Evolutionary conservation across 2,888 invertebrate species (phyloP), one percentile per base, ranked within the genome.

Genomic region (Drosophila anomalipes): DNA sequence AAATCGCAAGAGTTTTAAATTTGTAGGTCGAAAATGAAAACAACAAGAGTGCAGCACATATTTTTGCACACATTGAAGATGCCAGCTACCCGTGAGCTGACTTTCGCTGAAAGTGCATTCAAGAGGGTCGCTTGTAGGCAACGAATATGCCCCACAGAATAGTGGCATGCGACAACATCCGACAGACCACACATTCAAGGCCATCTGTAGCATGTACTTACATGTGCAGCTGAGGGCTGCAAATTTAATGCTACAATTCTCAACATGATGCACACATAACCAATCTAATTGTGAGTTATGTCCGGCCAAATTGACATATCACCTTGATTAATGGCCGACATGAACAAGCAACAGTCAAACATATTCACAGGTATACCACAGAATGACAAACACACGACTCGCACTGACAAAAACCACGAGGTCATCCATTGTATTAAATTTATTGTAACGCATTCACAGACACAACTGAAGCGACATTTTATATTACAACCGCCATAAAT

Each of bases 271-370:
- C 33, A 30, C 53, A 47, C 58, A 58, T 26, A 51, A 39, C 37
- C 76, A 68, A 64, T 71, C 67, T 66, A 79, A 81, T 79, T 77
- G 77, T 85, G 71, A 85, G 78, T 80, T 87, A 83, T 81, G 74
- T 75, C 61, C 52, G 49, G 47, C 59, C 52, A 75, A 85, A 82
- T 78, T 89, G 86, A 83, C 86, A 87, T 77, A 81, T 78, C 66
- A 74, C 70, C 72, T 76, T 89, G 85, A 87, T 83, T 73, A 82
- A 86, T 83, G 80, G 66, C n/a, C 44, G 12, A 10, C 57, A 60
- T n/a, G 33, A 26, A 16, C 39, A 47, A 16, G n/a, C 39, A 33
- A 12, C 41, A 44, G 49, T 14, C 30, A 54, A 35, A 41, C 47
- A 35, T 16, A 47, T 59, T 41, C 28, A 39, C 47, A 66, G 62